These are phyloP conservation scores for Potorous gilbertii DNA, from an alignment of 2,797 vertebrate species.

Conservation along the genomic window DNA sequence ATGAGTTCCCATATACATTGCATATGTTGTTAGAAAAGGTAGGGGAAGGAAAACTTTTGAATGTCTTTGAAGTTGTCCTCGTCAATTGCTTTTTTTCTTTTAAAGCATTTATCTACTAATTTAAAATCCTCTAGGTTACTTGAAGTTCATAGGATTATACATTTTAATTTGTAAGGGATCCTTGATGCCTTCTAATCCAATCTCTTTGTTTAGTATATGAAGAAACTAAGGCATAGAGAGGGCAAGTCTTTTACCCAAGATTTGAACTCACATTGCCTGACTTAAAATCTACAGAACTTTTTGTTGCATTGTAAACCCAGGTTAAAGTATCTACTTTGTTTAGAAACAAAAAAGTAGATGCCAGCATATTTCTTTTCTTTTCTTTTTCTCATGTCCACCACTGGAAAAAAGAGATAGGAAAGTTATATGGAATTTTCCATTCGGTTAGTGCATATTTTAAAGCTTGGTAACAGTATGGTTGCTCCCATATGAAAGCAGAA, in stretches of 20 bases:
- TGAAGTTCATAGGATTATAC: neutral
- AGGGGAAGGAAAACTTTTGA: neutral
- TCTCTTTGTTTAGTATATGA: neutral
- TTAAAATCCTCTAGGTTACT: neutral
- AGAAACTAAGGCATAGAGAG: neutral
- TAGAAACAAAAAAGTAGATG: neutral
- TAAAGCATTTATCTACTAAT: neutral
- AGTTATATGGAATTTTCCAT: conserved; percentile 22
- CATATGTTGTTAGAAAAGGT: conserved; percentile 22
- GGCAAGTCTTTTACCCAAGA: neutral
- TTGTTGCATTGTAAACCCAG: neutral
- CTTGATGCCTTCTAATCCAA: neutral
- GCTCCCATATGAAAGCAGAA: conserved; percentile 21
- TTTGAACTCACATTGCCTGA: neutral
- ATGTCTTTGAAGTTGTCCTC: neutral
- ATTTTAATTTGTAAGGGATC: neutral
- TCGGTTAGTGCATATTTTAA: conserved; percentile 21
- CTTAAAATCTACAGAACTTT: neutral
- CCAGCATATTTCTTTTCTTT: no score
- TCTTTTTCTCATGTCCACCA: neutral
- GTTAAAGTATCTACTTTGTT: neutral
- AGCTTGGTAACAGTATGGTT: neutral
- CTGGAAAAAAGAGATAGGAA: neutral
- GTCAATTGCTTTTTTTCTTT: no score
- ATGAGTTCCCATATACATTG: conserved; percentile 28